These are phyloP conservation scores for Brachystomella parvula DNA, from an alignment of 1,140 invertebrate genomes.

Conservation along the genomic window DNA sequence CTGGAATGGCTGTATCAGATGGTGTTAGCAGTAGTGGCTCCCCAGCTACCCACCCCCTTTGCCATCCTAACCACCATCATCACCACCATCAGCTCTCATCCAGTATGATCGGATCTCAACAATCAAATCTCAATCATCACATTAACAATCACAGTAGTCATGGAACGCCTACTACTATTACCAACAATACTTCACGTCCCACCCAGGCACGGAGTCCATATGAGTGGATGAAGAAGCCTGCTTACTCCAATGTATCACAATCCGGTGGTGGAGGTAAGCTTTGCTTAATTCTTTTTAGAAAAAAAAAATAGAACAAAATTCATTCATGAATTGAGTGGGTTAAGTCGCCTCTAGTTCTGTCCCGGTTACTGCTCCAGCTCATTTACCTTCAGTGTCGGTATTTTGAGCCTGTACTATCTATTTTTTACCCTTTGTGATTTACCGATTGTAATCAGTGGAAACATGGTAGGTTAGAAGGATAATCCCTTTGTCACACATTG, in stretches of 20 bases:
- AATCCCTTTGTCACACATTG: neutral
- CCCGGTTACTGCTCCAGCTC: neutral
- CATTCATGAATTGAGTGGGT: neutral
- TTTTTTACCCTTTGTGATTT: neutral
- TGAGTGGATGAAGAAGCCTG: constrained; percentile 82
- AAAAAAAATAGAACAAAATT: neutral
- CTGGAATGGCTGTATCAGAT: constrained; percentile 38
- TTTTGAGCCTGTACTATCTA: neutral
- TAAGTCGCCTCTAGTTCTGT: neutral
- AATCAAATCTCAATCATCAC: constrained; percentile 33
- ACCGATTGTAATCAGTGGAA: neutral
- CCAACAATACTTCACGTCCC: constrained; percentile 43
- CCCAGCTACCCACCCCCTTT: constrained; percentile 33
- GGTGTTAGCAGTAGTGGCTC: constrained; percentile 35
- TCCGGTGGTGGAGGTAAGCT: constrained; percentile 45
- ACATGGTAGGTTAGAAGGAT: neutral
- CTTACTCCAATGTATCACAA: constrained; percentile 50
- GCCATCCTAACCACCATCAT: constrained; percentile 22
- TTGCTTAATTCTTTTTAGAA: neutral
- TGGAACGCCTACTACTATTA: neutral
- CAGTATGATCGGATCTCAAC: constrained; percentile 27
- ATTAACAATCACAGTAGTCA: neutral
- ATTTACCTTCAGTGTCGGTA: too few relatives aligned
- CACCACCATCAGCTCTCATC: neutral
- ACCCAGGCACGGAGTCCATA: constrained; percentile 64